Conservation (phyloP, 2,888 invertebrate genomes). For the Pocota personata region DNA sequence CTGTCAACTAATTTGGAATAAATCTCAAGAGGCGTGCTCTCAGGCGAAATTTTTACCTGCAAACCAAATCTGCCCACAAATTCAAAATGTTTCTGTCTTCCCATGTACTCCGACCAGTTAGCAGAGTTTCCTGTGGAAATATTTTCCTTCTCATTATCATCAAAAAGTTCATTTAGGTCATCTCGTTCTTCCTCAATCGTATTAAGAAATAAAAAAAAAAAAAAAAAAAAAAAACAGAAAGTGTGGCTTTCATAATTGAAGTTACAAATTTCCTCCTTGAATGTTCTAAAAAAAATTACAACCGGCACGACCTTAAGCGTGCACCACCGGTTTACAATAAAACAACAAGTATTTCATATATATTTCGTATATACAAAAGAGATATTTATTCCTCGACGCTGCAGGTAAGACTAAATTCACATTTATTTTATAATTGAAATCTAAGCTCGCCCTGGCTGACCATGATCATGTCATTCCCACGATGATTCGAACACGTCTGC, state of each 20-base stretch:
- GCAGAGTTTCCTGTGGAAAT: slow-evolving; percentile 6
- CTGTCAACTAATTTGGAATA: background rate
- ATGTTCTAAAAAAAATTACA: no score
- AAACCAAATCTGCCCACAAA: slow-evolving; percentile 9
- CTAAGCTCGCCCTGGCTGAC: no score
- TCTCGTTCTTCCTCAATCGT: background rate
- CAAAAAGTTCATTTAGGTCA: slow-evolving; percentile 1
- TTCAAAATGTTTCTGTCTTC: slow-evolving; percentile 1
- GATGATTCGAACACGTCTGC: no score
- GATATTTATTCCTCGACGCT: no score
- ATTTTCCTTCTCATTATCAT: slow-evolving; percentile 7
- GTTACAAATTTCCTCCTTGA: no score
- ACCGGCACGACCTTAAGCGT: no score
- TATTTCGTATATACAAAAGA: no score
- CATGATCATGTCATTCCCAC: no score
- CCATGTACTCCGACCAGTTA: background rate
- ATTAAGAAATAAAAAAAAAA: background rate
- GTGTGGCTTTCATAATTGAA: background rate
- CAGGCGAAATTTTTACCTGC: slow-evolving; percentile 2
- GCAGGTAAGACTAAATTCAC: no score
- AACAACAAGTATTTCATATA: no score
- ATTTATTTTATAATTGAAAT: no score
- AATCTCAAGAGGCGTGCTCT: background rate
- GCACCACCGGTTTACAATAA: no score
- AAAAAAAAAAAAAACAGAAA: background rate